Evolutionary conservation across 2,113 vertebrate genomes (phyloP).

Genomic region (Plotosus lineatus): DNA sequence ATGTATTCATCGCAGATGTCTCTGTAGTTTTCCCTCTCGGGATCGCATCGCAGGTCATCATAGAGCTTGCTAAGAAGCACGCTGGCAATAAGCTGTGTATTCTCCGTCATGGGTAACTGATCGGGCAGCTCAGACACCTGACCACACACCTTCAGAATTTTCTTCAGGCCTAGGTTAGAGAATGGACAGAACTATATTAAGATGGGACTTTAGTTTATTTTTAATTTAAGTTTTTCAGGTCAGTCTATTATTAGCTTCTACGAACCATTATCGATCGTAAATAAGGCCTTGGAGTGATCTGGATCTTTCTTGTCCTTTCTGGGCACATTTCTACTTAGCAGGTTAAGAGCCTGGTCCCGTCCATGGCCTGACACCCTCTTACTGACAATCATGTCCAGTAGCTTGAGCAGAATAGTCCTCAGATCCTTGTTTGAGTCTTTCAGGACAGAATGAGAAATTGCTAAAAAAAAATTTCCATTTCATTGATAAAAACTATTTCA

Average conservation of each 20-base stretch:
- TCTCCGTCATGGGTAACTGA: conserved; percentile 88
- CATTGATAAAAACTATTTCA: neutral
- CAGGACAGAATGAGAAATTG: neutral
- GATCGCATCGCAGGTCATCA: conserved; percentile 89
- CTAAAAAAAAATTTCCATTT: neutral
- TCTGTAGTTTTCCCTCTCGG: conserved; percentile 86
- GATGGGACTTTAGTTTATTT: neutral
- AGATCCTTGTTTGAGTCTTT: conserved; percentile 87
- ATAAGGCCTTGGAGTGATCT: conserved; percentile 82
- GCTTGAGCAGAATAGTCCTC: conserved; percentile 80
- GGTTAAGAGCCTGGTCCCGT: conserved; percentile 90
- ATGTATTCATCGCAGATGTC: conserved; percentile 89
- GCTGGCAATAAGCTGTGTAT: conserved; percentile 91
- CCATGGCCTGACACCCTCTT: conserved; percentile 92
- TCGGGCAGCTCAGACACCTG: conserved; percentile 89
- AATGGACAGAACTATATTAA: conserved; percentile 3
- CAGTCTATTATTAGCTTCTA: neutral
- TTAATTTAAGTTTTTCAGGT: neutral
- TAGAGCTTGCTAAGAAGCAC: conserved; percentile 91
- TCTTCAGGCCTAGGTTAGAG: conserved; percentile 81
- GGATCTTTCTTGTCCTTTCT: conserved; percentile 77
- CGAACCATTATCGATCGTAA: conserved; percentile 90
- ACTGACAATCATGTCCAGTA: conserved; percentile 88
- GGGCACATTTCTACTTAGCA: conserved; percentile 90
- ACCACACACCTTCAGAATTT: conserved; percentile 92